These are phyloP conservation scores for Fratercula arctica DNA, from an alignment of 2,797 vertebrate genomes.

Conservation along the genomic window DNA sequence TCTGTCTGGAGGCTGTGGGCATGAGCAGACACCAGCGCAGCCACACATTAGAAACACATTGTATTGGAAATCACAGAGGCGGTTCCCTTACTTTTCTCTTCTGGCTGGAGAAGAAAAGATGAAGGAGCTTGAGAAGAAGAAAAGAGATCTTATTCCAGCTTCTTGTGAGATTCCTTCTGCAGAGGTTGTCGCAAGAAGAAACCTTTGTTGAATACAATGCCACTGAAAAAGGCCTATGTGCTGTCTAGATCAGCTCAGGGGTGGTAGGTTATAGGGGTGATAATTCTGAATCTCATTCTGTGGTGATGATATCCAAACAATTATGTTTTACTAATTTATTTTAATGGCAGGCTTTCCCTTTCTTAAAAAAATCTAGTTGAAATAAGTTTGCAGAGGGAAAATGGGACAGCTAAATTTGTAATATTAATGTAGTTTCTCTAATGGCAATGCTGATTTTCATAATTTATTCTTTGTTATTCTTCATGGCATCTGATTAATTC, in stretches of 20 bases:
- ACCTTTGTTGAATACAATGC: not conserved
- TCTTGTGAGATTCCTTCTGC: not conserved
- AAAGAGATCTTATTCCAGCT: not conserved
- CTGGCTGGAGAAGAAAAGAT: not conserved
- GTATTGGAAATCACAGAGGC: not conserved
- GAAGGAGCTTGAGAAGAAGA: not conserved
- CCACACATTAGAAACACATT: not conserved
- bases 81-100: not conserved
- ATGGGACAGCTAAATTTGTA: not conserved
- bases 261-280: not conserved
- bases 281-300: not conserved
- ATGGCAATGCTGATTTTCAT: not conserved
- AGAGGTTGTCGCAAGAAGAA: not conserved
- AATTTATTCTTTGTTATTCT: not conserved
- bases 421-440: not conserved
- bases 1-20: not conserved
- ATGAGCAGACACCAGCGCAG: not conserved
- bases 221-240: not conserved
- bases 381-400: not conserved
- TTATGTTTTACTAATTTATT: not conserved
- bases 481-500: not conserved
- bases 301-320: not conserved
- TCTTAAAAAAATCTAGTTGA: not conserved
- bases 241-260: not conserved
- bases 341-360: not conserved